Conservation (phyloP, 2,797 vertebrate genomes). For the Cottoperca gobio region DNA sequence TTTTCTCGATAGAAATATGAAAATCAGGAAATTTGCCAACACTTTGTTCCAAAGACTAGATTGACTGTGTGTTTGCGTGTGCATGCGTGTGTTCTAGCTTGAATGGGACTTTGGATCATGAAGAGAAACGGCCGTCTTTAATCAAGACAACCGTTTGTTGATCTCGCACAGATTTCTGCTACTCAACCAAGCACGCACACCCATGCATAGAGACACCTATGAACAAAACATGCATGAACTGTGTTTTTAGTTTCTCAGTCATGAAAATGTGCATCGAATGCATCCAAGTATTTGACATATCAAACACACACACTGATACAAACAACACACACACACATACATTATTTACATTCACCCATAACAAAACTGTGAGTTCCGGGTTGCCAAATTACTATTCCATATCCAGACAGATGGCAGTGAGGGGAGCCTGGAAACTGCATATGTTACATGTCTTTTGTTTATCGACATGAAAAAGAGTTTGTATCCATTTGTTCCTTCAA, state of each 20-base stretch:
- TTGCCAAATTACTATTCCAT: slow-evolving; percentile 34
- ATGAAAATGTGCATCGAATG: not conserved
- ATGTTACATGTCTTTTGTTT: slow-evolving; percentile 56
- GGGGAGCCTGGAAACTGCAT: slow-evolving; percentile 46
- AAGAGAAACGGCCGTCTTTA: slow-evolving; percentile 64
- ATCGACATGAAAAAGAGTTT: slow-evolving; percentile 45
- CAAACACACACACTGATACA: not conserved
- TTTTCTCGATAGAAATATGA: not conserved
- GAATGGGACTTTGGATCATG: slow-evolving; percentile 41
- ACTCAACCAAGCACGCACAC: not conserved
- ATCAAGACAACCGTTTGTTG: slow-evolving; percentile 43
- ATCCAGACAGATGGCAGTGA: slow-evolving; percentile 50
- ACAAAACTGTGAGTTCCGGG: not conserved
- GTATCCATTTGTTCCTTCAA: slow-evolving; percentile 40
- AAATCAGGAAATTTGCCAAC: not conserved
- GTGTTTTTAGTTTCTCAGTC: not conserved
- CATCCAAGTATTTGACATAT: not conserved
- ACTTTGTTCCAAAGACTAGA: not conserved
- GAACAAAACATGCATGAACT: not conserved
- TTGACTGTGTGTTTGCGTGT: not conserved
- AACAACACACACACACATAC: slow-evolving; percentile 1
- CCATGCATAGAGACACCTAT: slow-evolving; percentile 9
- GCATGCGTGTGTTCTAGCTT: not conserved
- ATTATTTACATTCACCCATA: slow-evolving; percentile 1
- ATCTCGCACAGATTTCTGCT: slow-evolving; percentile 33